Evolutionary conservation across 2,113 vertebrate species (phyloP), one percentile per base, ranked within the genome.

Genomic region (Megaceryle torquata): DNA sequence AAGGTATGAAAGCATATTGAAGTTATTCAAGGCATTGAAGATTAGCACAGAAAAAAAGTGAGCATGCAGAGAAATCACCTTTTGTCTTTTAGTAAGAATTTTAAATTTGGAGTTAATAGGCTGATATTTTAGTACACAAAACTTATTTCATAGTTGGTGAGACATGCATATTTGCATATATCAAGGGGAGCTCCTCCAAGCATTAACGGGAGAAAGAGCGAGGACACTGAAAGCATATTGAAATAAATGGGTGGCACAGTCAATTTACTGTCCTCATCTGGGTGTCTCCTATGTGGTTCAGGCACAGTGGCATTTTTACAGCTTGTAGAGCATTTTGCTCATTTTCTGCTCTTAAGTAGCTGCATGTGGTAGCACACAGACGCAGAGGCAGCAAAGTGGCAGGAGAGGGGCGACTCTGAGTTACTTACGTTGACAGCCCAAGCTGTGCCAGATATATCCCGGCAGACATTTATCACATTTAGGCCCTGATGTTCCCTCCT

Each of bases 341-440:
- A 1, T 51, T 51, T 25, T 95, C 92, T 96, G 95, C 95, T 96
- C 92, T 57, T 93, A 95, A 57, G 95, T 82, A 93, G 89, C 97
- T 69, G 97, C 97, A 95, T 63, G 63, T 86, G 96, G 86, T 39
- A 91, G 95, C 96, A 97, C 60, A 96, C 87, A 91, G 97, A 98
- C 94, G 97, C 97, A 96, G 79, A 91, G 92, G 94, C 94, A 97
- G 97, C 96, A 92, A 92, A 95, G 97, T 71, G 93, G 97, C 93
- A 74, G 71, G 95, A 96, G 88, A 96, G 89, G 94, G 98, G 98
- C 98, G 74, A 97, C 97, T 96, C 93, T 96, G 86, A 92, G 95
- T 98, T 99, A 99, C 99, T 99, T 99, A 99, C 99, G 99, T 99
- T 99, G 99, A 97, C 99, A 99, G 98, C 99, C 99, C 98, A 98